phyloP scores from a whole-genome alignment of 2,113 vertebrate genomes.

The Morone saxatilis region DNA sequence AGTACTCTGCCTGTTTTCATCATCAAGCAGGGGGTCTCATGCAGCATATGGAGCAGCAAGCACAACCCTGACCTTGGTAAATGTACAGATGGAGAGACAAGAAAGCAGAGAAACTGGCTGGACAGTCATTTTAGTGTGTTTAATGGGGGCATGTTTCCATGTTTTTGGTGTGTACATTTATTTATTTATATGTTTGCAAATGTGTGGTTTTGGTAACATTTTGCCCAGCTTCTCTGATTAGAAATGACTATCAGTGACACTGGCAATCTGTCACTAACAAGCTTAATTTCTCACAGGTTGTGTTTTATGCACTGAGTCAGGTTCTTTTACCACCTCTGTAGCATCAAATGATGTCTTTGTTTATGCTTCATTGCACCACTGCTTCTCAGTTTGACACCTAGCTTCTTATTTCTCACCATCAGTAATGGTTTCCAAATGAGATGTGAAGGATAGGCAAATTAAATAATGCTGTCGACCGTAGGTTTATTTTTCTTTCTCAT shows the following conservation, averaged over 20 bases:
- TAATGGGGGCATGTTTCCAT: background rate
- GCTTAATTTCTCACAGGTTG: slow-evolving; percentile 1
- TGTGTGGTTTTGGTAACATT: background rate
- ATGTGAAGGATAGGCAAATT: slow-evolving; percentile 60
- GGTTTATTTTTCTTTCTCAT: slow-evolving; percentile 34
- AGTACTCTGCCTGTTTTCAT: slow-evolving; percentile 14
- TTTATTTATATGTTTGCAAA: background rate
- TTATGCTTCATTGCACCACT: slow-evolving; percentile 32
- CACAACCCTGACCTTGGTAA: slow-evolving; percentile 19
- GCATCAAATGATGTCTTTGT: slow-evolving; percentile 42
- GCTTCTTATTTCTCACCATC: slow-evolving; percentile 36
- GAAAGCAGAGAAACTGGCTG: background rate
- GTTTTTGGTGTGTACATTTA: background rate
- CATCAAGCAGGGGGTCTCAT: background rate
- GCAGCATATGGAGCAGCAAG: slow-evolving; percentile 14
- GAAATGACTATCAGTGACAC: slow-evolving; percentile 3
- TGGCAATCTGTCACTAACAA: slow-evolving; percentile 27
- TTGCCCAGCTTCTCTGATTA: background rate
- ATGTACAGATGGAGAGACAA: background rate
- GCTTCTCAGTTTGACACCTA: slow-evolving; percentile 49
- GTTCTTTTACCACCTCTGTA: slow-evolving; percentile 23
- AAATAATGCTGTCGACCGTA: slow-evolving; percentile 31
- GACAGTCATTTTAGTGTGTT: background rate
- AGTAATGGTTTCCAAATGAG: slow-evolving; percentile 60
- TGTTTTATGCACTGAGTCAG: slow-evolving; percentile 33